Base-by-base conservation (phyloP, 2,888 invertebrate genomes). In the Callinectes sapidus region DNA sequence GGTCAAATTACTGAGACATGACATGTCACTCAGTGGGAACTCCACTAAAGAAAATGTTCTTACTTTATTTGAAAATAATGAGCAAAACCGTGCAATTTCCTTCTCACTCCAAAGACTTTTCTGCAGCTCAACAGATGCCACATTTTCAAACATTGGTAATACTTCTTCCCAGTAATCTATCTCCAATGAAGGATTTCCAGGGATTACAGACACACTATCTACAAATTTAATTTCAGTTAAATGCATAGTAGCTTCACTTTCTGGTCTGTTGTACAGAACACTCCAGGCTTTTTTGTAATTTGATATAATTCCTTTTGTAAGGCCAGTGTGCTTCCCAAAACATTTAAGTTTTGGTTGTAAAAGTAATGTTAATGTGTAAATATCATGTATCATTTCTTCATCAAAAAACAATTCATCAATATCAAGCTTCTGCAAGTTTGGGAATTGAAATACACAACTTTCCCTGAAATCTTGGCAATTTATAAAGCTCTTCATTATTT, bases 381-480 rank as follows among this genome's bases (percentile, higher is more conserved):
- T 89, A 66, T 89, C 89, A 85, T 89, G 89, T 55, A 89, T 39
- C 16, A 89, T 28, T 13, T 77, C 71, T 32, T 92, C 89, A 32
- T 92, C 92, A 89, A 92, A 86, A 42, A 61, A 86, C 14, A 92
- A 54, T 85, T 92, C 92, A 85, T 92, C 92, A 48, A 92, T 48
- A 85, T 92, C 89, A 39, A 92, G 85, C 66, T 89, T 92, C 39
- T 28, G 81, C 18, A 92, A 85, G 61, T 92, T 92, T 42, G 92
- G 92, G 61, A 89, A 92, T 48, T 89, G 92, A n/a, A 89, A 18
- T 48, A 28, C 48, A 86, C 89, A 89, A 28, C 18, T 81, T 54
- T 89, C 85, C n/a, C 92, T 85, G 61, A 92, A 92, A 16, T 92
- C 39, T 54, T 89, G 71, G 10, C 89, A 89, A 85, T 86, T 85